Evolutionary conservation across 1,140 invertebrate species (phyloP), one percentile per base, ranked within the genome.

Genomic region (Tetragonula clypearis): DNA sequence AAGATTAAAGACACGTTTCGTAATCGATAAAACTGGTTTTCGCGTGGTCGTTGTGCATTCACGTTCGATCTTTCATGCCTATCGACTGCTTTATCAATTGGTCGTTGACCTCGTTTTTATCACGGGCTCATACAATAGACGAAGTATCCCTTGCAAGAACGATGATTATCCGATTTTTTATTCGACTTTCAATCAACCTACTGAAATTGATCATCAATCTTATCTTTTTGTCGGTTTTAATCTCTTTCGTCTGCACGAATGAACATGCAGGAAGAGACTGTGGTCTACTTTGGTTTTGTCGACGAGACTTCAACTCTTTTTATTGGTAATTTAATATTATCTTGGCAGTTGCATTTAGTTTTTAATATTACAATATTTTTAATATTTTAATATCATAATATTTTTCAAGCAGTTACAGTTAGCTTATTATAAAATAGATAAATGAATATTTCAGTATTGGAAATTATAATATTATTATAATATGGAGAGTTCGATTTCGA

Each of bases 1-100:
- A 79, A 53, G 62, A 77, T 77, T 62, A 77, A 77, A 79, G n/a
- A 41, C 77, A 68, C 77, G 17, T 79, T 79, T 79, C 77, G 55
- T 79, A 79, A 68, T 53, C 77, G 77, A 79, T 68, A 55, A 79
- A 79, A 79, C 60, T 68, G 49, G 65, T 79, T 65, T 68, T 68
- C 30, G 62, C 30, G 3, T 17, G 12, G n/a, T 12, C 4, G 62
- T 49, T 68, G 53, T 35, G 35, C 75, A 58, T 77, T 62, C 56
- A n/a, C 30, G 30, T 76, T 76, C 74, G 4, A 77, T 77, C 75
- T 41, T 77, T 77, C 75, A 77, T 35, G 75, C 30, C 58, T 77
- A 35, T n/a, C 30, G 9, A 23, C 35, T 77, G 26, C 49, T 77
- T 77, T 41, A 35, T 77, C 21, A 21, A 14, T 0, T 76, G 74